These are phyloP conservation scores for Cosmia trapezina DNA, from an alignment of 2,888 invertebrate genomes.

Conservation along the genomic window DNA sequence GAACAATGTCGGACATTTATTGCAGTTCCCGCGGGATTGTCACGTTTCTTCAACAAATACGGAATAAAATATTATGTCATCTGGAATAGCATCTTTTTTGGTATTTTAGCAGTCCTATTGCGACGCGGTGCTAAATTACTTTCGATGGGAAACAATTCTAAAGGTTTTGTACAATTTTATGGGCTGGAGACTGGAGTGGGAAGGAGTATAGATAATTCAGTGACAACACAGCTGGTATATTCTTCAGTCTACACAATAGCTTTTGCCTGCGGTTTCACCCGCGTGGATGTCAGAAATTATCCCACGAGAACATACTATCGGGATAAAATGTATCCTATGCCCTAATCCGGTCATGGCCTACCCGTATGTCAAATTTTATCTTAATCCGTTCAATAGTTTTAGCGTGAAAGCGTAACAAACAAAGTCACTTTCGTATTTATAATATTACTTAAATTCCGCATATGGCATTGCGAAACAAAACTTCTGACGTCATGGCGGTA, in stretches of 20 bases:
- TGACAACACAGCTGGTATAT: not conserved
- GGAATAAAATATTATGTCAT: slow-evolving; percentile 39
- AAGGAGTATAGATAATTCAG: not conserved
- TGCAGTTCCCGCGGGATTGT: slow-evolving; percentile 24
- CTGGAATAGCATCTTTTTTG: slow-evolving; percentile 1
- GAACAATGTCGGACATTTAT: slow-evolving; percentile 38
- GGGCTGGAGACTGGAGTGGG: not conserved
- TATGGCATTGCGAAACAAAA: not conserved
- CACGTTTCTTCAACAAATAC: slow-evolving; percentile 31
- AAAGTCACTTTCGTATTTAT: too few relatives aligned
- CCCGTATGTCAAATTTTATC: too few relatives aligned
- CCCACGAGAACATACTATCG: too few relatives aligned
- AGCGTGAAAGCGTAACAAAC: too few relatives aligned
- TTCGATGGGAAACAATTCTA: not conserved
- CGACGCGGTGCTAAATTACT: slow-evolving; percentile 11
- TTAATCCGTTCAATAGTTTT: too few relatives aligned
- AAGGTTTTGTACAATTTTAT: slow-evolving; percentile 7
- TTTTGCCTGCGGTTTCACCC: too few relatives aligned
- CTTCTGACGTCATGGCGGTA: not conserved
- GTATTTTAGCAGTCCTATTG: slow-evolving; percentile 12
- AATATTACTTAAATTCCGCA: not conserved
- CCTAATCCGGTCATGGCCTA: too few relatives aligned
- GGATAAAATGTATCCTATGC: too few relatives aligned
- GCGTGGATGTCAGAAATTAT: too few relatives aligned
- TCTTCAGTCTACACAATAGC: not conserved